A percentile compares a stretch with the other conserved stretches of the same genome.
These are phyloP conservation scores for Anhinga rufa DNA, from an alignment of 2,113 vertebrate genomes.

Conservation along the genomic window DNA sequence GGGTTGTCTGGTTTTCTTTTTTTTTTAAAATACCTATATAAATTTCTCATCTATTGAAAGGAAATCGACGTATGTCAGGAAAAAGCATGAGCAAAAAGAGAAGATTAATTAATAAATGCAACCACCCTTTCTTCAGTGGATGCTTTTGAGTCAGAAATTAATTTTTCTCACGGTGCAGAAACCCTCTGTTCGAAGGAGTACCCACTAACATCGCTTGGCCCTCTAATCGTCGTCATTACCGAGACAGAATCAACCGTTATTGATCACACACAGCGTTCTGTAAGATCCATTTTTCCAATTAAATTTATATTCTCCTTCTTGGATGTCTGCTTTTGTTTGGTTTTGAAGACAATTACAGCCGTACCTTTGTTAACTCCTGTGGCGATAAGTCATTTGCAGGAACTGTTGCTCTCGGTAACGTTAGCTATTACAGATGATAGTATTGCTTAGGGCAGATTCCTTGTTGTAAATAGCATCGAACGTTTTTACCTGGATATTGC, in stretches of 20 bases:
- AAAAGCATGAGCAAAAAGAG: neutral
- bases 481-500: constrained; percentile 29
- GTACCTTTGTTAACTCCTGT: neutral
- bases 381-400: neutral
- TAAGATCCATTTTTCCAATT: neutral
- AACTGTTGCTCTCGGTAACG: neutral
- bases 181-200: neutral
- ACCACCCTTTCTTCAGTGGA: neutral
- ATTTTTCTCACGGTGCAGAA: neutral
- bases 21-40: neutral
- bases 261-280: neutral
- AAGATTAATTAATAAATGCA: neutral
- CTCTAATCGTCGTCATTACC: neutral
- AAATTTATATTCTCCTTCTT: neutral
- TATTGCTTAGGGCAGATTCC: neutral
- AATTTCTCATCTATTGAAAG: neutral
- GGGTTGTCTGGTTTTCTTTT: neutral
- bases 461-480: constrained; percentile 25
- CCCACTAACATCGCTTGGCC: neutral
- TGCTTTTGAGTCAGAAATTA: neutral
- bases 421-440: neutral
- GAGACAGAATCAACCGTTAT: neutral
- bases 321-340: neutral
- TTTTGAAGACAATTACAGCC: neutral
- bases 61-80: neutral